Percentiles rank a stretch among this genome's conserved stretches.
phyloP scores from a whole-genome alignment of 2,888 invertebrate species.

The Actias luna region DNA sequence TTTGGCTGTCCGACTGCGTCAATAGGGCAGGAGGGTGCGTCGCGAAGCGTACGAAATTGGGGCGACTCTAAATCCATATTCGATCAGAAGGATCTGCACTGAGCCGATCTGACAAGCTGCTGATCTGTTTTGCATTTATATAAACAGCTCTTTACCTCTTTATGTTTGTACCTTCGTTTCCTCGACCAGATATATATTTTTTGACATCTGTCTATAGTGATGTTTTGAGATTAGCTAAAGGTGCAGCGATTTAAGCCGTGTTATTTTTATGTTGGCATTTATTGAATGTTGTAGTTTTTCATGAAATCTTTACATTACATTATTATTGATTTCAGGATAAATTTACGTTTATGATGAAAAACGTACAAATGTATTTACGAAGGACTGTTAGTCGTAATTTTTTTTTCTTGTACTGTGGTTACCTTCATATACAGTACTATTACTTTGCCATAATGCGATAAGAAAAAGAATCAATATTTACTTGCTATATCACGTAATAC shows the following conservation, averaged over 20 bases:
- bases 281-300: background rate
- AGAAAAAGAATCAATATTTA: no score
- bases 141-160: slow-evolving; percentile 76
- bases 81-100: slow-evolving; percentile 76
- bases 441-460: no score
- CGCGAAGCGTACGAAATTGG: slow-evolving; percentile 61
- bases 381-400: no score
- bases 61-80: slow-evolving; percentile 79
- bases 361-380: no score
- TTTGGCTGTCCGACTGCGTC: slow-evolving; percentile 75
- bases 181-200: slow-evolving; percentile 43
- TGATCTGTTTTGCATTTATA: slow-evolving; percentile 82
- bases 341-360: background rate
- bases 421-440: no score
- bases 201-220: background rate
- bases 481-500: no score
- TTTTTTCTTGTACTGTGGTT: no score
- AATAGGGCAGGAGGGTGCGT: slow-evolving; percentile 63
- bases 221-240: background rate
- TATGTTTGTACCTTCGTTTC: slow-evolving; percentile 51
- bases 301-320: background rate
- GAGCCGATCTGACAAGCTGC: slow-evolving; percentile 80
- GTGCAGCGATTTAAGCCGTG: background rate
- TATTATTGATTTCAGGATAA: background rate
- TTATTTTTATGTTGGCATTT: background rate